A percentile compares a stretch with the other conserved stretches of the same genome.
These are phyloP conservation scores for Clinocottus analis DNA, from an alignment of 2,113 vertebrate species.

Conservation along the genomic window DNA sequence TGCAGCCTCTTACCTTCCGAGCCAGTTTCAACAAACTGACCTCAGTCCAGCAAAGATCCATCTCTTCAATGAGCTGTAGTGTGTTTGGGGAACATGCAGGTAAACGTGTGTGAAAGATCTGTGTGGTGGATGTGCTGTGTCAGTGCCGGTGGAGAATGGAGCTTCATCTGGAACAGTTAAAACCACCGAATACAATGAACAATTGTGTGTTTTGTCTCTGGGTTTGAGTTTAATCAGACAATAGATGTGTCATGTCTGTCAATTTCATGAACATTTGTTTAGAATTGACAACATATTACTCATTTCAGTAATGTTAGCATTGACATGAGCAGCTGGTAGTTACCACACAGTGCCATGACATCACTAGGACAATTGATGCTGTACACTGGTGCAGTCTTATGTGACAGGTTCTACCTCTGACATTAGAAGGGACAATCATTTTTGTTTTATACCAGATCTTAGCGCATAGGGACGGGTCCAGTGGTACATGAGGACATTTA, in stretches of 20 bases:
- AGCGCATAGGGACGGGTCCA: neutral
- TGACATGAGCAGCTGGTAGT: neutral
- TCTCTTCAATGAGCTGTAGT: conserved; percentile 56
- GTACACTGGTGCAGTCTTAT: neutral
- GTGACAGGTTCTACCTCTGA: neutral
- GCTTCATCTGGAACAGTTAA: conserved; percentile 80
- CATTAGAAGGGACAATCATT: neutral
- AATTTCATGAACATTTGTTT: conserved; percentile 52
- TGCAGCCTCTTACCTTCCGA: conserved; percentile 62
- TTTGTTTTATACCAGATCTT: neutral
- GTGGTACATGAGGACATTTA: neutral
- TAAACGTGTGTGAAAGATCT: conserved; percentile 57
- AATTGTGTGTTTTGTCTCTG: conserved; percentile 63
- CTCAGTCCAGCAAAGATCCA: conserved; percentile 39
- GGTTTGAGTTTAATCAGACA: conserved; percentile 55
- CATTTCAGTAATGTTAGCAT: neutral
- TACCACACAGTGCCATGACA: neutral
- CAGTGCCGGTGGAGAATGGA: conserved; percentile 76
- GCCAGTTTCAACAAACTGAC: conserved; percentile 41
- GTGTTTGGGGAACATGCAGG: conserved; percentile 75
- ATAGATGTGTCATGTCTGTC: conserved; percentile 37
- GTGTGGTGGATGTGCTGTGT: conserved; percentile 78
- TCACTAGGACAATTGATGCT: neutral
- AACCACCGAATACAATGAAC: conserved; percentile 62
- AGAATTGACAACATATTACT: conserved; percentile 20